Evolutionary conservation across 1,140 invertebrate species (phyloP), one percentile per base, ranked within the genome.

Genomic region (Campodea augens): DNA sequence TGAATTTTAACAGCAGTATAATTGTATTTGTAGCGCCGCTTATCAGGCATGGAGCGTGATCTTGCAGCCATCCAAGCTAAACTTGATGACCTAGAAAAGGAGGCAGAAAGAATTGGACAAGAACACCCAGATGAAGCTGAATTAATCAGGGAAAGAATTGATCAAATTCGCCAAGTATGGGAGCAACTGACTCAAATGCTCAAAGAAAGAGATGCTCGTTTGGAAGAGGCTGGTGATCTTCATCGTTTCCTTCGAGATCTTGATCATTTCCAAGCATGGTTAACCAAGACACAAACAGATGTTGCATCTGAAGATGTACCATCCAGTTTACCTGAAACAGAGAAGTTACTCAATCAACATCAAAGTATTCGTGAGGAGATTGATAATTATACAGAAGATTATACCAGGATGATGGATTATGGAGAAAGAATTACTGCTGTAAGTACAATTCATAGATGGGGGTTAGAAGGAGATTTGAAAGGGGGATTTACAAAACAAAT

Each of bases 211-310:
- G 95, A 99, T 65, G 78, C 92, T 1, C 97, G 97, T 61, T 65
- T 99, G 57, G 95, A 98, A 64, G 96, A 99, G 64, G 93, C 93
- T 37, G 93, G 93, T 50, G 96, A 98, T 59, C 66, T 99, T 44
- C 96, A 99, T 58, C 76, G 92, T 42, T 99, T 99, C 81, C 69
- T 99, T 49, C 81, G 92, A 36, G 95, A 98, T 62, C 73, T 99
- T 50, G 96, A 99, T 65, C 95, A 98, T 68, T 99, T 99, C 89
- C 92, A 97, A 65, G 75, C 88, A 1, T 99, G 96, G 96, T 70
- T 99, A 46, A 92, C 91, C 38, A 92, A 93, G 61, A 98, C 93
- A 0, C 93, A 98, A 64, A 91, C 82, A 1, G 87, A 96, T 61
- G 82, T 99, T 23, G 95, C 96, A 13, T 95, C 89, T 7, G 93